Evolutionary conservation across 2,797 vertebrate species (phyloP), one percentile per base, ranked within the genome.

Genomic region (Schizothorax lantsangensis): DNA sequence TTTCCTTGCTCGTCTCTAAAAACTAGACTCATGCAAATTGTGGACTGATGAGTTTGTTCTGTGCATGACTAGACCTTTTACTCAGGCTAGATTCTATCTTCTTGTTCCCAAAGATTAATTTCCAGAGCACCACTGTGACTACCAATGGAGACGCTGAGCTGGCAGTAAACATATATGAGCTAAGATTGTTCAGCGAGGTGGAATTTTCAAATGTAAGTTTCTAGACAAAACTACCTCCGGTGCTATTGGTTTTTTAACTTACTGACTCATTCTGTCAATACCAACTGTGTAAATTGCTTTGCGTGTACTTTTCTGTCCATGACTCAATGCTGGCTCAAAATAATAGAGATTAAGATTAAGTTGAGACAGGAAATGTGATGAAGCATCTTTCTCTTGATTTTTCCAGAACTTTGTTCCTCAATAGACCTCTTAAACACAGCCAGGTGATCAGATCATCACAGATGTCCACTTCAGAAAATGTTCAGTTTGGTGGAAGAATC

Each of bases 241-340:
- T 62, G 14, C 73, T 59, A 38, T 62, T 38, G 17, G 21, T 47
- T n/a, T 66, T 17, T 45, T 52, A 33, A 30, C 9, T 84, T 45
- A 30, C 9, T 82, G 57, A 82, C 47, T 87, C 86, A 82, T 52
- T 15, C 30, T 30, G 79, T 78, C 47, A 79, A 26, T 19, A 36
- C n/a, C 12, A 43, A 66, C 75, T 45, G 40, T 66, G 36, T 17
- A 43, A 15, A 38, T 79, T n/a, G 26, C 19, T 80, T 69, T 81
- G 49, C 3, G 1, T 59, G 57, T 52, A 15, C 11, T 36, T 71
- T 79, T 10, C 64, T 57, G 73, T 38, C 49, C 14, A 12, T 79
- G 81, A 84, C 49, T 72, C 64, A 78, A 10, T 45, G 19, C 59
- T 78, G 73, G 38, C 57, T 64, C 57, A 62, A 26, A 40, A 11